A percentile compares a stretch with the other conserved stretches of the same genome.
These are phyloP conservation scores for Opisthocomus hoazin DNA, from an alignment of 2,113 vertebrate genomes.

Conservation along the genomic window DNA sequence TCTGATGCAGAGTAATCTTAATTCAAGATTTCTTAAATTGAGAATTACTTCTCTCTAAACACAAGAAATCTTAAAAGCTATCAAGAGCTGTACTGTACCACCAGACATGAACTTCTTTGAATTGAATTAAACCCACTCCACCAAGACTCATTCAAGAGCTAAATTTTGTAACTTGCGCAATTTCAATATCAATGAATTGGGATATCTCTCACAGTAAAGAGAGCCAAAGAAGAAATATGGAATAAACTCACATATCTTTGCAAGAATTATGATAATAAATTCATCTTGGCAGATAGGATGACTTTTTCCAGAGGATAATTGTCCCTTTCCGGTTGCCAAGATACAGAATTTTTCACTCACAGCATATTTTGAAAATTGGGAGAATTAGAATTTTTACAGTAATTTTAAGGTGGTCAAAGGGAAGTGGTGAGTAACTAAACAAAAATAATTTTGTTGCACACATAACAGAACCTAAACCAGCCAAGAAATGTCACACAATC, in stretches of 20 bases:
- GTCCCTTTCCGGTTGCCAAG: slow-evolving; percentile 13
- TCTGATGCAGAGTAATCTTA: background rate
- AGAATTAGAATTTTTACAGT: background rate
- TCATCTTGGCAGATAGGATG: background rate
- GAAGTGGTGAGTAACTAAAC: background rate
- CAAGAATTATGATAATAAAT: slow-evolving; percentile 18
- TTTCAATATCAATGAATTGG: background rate
- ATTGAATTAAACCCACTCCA: background rate
- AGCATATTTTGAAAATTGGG: background rate
- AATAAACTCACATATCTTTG: background rate
- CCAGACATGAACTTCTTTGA: background rate
- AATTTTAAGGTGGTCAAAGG: background rate
- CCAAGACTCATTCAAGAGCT: background rate
- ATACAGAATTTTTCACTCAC: background rate
- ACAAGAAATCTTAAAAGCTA: background rate
- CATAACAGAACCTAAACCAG: background rate
- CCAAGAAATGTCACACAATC: background rate
- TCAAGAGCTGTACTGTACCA: background rate
- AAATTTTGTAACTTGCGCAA: background rate
- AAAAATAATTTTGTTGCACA: background rate
- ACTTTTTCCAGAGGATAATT: slow-evolving; percentile 7
- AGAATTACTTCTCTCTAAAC: background rate
- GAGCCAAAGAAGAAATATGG: background rate
- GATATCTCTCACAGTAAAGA: background rate
- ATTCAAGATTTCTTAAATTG: background rate